Evolutionary conservation across 2,113 vertebrate species (phyloP).

Genomic region (Tragelaphus scriptus): DNA sequence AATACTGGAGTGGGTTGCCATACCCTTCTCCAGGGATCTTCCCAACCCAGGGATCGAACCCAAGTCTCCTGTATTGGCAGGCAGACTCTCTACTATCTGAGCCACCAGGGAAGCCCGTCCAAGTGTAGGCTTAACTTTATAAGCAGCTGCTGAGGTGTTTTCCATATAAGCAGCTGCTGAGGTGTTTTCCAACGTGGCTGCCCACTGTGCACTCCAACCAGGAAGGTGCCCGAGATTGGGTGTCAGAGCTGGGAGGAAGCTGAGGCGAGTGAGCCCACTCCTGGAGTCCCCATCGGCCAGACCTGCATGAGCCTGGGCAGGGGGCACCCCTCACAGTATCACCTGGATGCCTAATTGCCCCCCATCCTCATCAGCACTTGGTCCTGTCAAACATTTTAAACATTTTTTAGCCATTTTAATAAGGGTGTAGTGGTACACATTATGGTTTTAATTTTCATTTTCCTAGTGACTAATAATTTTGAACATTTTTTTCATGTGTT

Average conservation of each 20-base stretch:
- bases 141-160: background rate
- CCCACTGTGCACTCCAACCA: background rate
- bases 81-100: background rate
- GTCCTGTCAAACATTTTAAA: too few species aligned
- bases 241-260: background rate
- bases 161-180: background rate
- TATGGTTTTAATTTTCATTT: background rate
- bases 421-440: rapidly evolving
- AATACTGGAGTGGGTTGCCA: background rate
- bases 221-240: rapidly evolving
- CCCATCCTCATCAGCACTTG: rapidly evolving
- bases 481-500: background rate
- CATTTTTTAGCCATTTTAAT: background rate
- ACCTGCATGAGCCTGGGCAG: background rate
- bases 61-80: background rate
- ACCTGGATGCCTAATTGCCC: background rate
- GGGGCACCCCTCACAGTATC: background rate
- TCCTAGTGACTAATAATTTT: background rate
- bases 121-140: background rate
- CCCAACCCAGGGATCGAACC: background rate
- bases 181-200: background rate
- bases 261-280: background rate
- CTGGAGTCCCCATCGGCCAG: rapidly evolving
- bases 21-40: background rate
- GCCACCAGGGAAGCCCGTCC: background rate